Base-by-base conservation (phyloP, 2,113 vertebrate genomes). In the Myocastor coypus region DNA sequence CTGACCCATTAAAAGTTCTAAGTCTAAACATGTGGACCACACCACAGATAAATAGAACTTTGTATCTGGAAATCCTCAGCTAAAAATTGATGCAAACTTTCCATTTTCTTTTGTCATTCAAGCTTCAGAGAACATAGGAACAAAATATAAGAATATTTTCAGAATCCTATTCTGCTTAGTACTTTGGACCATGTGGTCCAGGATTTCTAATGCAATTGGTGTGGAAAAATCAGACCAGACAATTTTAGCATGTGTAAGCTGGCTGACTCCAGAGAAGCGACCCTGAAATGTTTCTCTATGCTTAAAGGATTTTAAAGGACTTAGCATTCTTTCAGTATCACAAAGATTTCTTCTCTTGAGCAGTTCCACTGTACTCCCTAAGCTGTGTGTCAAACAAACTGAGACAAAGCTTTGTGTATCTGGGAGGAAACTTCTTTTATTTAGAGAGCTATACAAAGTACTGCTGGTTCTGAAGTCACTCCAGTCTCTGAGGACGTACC, bases 151-250 rank as follows among this genome's bases (percentile, higher is more conserved):
- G 37, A 3, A 22, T 24, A 71, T 52, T 87, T 92, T 55, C 63
- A 94, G 61, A 88, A 37, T 57, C n/a, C 57, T 81, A 22, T 96
- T 94, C 26, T 90, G 55, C 68, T 93, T 88, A 91, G 90, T 57
- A 87, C 2, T 66, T 13, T 88, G 40, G n/a, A 22, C 40, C 16
- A 2, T 88, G 9, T 96, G 89, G 82, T 77, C 78, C 91, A 90
- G 95, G 94, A 24, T 96, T 97, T 97, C 94, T 96, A 94, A 94
- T 86, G 87, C 59, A 87, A 87, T 96, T 97, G 87, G 20, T 82
- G 92, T 87, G 61, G 87, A 95, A 96, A 92, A 92, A 92, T 73
- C 93, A 94, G 55, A 95, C 95, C 84, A 80, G 83, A 59, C 0
- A 0, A 42, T 93, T 96, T 89, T 34, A 92, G 92, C 68, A 91